Evolutionary conservation across 2,888 invertebrate genomes (phyloP).

Genomic region (Dasysyrphus tricinctus): DNA sequence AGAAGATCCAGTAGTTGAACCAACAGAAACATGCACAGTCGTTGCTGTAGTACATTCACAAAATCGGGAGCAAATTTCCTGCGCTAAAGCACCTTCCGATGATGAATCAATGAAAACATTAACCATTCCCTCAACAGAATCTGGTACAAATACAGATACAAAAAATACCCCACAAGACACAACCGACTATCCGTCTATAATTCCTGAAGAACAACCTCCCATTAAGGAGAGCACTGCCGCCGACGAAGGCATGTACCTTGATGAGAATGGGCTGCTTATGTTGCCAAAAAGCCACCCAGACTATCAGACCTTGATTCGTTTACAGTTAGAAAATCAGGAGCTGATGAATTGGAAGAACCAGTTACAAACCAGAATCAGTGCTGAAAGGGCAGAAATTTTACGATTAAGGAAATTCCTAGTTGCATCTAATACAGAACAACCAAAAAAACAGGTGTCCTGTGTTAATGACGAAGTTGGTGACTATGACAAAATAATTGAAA

Average conservation of each 20-base stretch:
- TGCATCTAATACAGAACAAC: conserved; percentile 77
- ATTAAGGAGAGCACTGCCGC: conserved; percentile 48
- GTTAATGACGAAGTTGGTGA: conserved; percentile 78
- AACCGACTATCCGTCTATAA: conserved; percentile 74
- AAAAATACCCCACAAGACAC: conserved; percentile 77
- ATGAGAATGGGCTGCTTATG: conserved; percentile 83
- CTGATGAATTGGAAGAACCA: conserved; percentile 88
- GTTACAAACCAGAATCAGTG: conserved; percentile 88
- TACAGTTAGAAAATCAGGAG: conserved; percentile 88
- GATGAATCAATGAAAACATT: conserved; percentile 77
- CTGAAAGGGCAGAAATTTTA: conserved; percentile 89
- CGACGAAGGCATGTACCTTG: conserved; percentile 77
- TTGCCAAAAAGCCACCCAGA: conserved; percentile 85
- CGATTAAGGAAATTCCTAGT: conserved; percentile 86
- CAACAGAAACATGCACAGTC: conserved; percentile 68
- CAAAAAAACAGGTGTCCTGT: conserved; percentile 81
- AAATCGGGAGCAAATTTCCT: conserved; percentile 54
- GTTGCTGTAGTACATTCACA: conserved; percentile 66
- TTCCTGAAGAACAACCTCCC: conserved; percentile 67
- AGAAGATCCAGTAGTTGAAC: conserved; percentile 81
- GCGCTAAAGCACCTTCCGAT: conserved; percentile 76
- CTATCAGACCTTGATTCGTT: conserved; percentile 85
- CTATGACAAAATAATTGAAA: conserved; percentile 84
- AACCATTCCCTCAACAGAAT: conserved; percentile 76
- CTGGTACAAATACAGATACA: conserved; percentile 76